These are phyloP conservation scores for Eurystomus gularis DNA, from an alignment of 2,113 vertebrate genomes.

Conservation along the genomic window DNA sequence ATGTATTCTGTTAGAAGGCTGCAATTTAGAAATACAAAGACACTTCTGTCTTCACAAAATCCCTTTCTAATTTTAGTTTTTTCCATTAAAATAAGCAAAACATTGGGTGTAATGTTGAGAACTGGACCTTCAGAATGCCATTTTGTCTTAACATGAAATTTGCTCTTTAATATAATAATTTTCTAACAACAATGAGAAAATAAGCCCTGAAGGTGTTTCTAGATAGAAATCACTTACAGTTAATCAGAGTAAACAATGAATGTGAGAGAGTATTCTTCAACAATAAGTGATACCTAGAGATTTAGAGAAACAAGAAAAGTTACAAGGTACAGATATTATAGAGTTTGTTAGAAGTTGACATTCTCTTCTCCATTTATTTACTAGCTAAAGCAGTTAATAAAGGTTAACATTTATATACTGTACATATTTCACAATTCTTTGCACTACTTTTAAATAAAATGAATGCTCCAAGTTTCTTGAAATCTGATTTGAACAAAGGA, in stretches of 20 bases:
- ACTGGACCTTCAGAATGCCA: background rate
- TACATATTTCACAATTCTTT: background rate
- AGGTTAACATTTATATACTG: background rate
- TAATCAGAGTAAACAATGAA: background rate
- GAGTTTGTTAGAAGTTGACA: background rate
- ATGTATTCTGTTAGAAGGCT: background rate
- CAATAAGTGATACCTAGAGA: background rate
- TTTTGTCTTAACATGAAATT: background rate
- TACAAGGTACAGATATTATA: background rate
- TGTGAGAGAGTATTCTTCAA: background rate
- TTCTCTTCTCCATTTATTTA: background rate
- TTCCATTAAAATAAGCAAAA: background rate
- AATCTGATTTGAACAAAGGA: background rate
- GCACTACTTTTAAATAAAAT: background rate
- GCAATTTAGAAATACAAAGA: background rate
- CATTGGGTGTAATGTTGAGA: background rate
- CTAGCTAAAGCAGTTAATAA: background rate
- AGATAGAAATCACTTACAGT: background rate
- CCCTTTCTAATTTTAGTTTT: background rate
- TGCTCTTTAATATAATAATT: background rate
- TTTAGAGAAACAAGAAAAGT: background rate
- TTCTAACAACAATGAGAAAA: background rate
- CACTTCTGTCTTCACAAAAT: background rate
- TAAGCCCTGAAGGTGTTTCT: background rate
- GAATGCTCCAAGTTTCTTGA: background rate